A percentile compares a stretch with the other conserved stretches of the same genome.
These are phyloP conservation scores for Jacana jacana DNA, from an alignment of 2,113 vertebrate species.

Conservation along the genomic window DNA sequence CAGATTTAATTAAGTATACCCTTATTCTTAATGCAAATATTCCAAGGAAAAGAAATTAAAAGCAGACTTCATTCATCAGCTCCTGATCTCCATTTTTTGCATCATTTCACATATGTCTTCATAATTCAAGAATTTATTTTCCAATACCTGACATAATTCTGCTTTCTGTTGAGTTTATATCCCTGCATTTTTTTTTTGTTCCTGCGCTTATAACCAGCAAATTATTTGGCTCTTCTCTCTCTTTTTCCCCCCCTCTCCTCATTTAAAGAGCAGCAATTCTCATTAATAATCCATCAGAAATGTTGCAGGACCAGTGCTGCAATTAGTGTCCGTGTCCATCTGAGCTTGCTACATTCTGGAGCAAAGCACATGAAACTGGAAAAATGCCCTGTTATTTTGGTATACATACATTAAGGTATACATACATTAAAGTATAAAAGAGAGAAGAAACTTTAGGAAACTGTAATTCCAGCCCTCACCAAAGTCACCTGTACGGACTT, in stretches of 20 bases:
- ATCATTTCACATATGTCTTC: not conserved
- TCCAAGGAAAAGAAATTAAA: constrained; percentile 21
- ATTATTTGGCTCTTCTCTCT: not conserved
- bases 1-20: constrained; percentile 20
- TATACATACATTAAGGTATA: not conserved
- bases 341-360: not conserved
- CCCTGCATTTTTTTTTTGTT: not conserved
- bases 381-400: not conserved
- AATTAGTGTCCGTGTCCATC: constrained; percentile 28
- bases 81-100: not conserved
- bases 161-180: not conserved
- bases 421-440: not conserved
- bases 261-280: constrained; percentile 7
- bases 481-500: not conserved
- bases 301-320: not conserved
- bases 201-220: not conserved
- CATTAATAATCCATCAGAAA: constrained; percentile 55
- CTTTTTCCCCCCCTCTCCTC: no score
- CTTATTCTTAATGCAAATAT: constrained; percentile 28
- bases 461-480: not conserved
- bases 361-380: not conserved
- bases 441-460: not conserved
- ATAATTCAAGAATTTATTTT: constrained; percentile 23
- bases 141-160: not conserved
- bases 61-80: constrained; percentile 3